phyloP scores from a whole-genome alignment of 2,113 vertebrate genomes.

The Odontesthes bonariensis region DNA sequence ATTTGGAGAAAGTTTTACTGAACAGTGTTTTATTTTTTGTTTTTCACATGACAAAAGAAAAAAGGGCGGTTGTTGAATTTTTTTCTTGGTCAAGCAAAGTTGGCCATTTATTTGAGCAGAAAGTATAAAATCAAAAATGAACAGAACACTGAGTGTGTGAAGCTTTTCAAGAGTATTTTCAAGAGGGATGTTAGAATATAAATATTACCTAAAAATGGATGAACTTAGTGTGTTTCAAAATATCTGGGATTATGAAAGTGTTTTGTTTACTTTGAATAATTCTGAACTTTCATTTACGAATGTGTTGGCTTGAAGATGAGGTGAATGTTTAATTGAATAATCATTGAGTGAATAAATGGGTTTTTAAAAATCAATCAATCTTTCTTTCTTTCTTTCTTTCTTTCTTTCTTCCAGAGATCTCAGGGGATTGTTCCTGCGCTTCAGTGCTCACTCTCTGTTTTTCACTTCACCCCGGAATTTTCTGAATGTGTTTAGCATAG shows the following conservation, averaged over 20 bases:
- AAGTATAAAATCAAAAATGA: background rate
- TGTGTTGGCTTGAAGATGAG: too few relatives aligned
- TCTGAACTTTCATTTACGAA: too few relatives aligned
- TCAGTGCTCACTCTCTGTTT: constrained; percentile 61
- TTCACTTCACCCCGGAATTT: constrained; percentile 61
- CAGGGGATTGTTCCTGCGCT: constrained; percentile 67
- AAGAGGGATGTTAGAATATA: background rate
- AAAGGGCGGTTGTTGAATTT: too few relatives aligned
- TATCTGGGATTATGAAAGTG: too few relatives aligned
- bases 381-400: constrained; percentile 44
- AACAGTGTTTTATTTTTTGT: too few relatives aligned
- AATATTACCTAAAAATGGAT: background rate
- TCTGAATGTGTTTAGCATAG: constrained; percentile 45
- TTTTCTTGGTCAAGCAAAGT: background rate
- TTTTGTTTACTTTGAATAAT: too few relatives aligned
- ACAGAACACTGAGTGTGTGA: background rate
- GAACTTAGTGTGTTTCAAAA: too few relatives aligned
- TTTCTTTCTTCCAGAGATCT: constrained; percentile 62
- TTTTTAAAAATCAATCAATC: background rate
- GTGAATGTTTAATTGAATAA: too few relatives aligned
- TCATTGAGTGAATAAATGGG: too few relatives aligned
- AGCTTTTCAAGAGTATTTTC: background rate
- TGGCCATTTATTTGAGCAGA: background rate
- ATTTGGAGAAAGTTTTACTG: too few relatives aligned
- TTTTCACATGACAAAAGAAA: too few relatives aligned